Conservation (phyloP, 1,140 invertebrate genomes). For the Caenorhabditis brenneri region DNA sequence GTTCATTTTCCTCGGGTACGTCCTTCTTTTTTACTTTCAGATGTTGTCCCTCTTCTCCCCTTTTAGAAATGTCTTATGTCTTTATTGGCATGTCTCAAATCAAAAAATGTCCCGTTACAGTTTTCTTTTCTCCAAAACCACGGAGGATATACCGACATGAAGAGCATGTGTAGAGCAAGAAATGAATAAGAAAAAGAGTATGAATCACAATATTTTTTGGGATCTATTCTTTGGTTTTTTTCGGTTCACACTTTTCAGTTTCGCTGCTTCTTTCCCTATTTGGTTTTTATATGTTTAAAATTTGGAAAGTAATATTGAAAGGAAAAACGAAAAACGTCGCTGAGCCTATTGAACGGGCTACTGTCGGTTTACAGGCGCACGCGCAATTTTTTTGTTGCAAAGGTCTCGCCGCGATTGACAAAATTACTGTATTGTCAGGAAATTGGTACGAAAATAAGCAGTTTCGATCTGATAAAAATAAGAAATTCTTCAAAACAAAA, state of each 20-base stretch:
- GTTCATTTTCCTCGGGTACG: conserved; percentile 69
- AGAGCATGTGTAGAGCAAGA: neutral
- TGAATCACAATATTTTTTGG: neutral
- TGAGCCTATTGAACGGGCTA: no score
- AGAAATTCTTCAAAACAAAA: no score
- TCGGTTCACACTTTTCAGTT: neutral
- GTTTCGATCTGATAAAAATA: no score
- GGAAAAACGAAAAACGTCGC: no score
- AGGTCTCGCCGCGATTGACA: no score
- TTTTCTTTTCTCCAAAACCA: conserved; percentile 28
- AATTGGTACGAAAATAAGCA: no score
- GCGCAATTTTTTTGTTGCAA: no score
- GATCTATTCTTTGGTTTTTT: neutral
- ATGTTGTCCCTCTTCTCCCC: neutral
- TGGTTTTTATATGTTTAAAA: neutral
- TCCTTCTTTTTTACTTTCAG: neutral
- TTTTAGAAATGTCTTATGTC: neutral
- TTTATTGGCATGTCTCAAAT: neutral
- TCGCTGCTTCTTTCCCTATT: neutral
- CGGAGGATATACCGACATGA: neutral
- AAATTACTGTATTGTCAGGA: no score
- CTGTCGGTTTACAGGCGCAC: no score
- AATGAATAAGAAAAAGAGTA: neutral
- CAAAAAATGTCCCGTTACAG: neutral
- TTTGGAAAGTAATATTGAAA: neutral